These are phyloP conservation scores for Novumbra hubbsi DNA, from an alignment of 2,797 vertebrate species.

Conservation along the genomic window DNA sequence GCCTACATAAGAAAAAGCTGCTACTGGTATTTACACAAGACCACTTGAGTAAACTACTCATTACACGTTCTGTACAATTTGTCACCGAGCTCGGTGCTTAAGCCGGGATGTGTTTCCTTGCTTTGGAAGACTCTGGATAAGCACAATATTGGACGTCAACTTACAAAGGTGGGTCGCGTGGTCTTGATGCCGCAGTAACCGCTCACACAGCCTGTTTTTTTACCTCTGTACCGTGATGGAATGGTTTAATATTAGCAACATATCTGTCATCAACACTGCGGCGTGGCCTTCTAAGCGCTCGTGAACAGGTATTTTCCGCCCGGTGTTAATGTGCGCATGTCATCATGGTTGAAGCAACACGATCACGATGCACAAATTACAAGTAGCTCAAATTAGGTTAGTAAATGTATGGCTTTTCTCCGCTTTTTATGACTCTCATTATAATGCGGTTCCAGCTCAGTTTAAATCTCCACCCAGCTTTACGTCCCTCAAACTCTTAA, in stretches of 20 bases:
- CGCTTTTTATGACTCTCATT: constrained; percentile 54
- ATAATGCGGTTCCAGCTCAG: constrained; percentile 38
- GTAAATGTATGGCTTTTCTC: constrained; percentile 54
- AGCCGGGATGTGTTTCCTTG: constrained; percentile 17
- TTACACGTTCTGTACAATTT: constrained; percentile 43
- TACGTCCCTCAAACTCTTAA: constrained; percentile 54
- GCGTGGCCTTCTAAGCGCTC: constrained; percentile 28
- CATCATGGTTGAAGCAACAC: constrained; percentile 52
- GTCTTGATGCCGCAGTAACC: constrained; percentile 7
- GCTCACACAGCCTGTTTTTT: constrained; percentile 19
- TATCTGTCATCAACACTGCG: constrained; percentile 29
- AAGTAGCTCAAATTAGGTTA: constrained; percentile 48
- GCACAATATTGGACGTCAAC: constrained; percentile 23
- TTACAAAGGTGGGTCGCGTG: neutral
- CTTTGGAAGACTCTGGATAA: constrained; percentile 16
- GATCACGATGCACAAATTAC: constrained; percentile 52
- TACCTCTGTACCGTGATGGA: constrained; percentile 4
- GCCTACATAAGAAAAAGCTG: constrained; percentile 60
- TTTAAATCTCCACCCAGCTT: constrained; percentile 40
- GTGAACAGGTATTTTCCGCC: constrained; percentile 51
- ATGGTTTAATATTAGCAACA: constrained; percentile 25
- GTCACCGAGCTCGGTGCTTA: constrained; percentile 27
- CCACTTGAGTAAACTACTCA: constrained; percentile 56
- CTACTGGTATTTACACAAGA: constrained; percentile 61
- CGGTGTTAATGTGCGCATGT: constrained; percentile 47